These are phyloP conservation scores for Drosophila teissieri DNA, from an alignment of 1,140 invertebrate genomes.

Conservation along the genomic window DNA sequence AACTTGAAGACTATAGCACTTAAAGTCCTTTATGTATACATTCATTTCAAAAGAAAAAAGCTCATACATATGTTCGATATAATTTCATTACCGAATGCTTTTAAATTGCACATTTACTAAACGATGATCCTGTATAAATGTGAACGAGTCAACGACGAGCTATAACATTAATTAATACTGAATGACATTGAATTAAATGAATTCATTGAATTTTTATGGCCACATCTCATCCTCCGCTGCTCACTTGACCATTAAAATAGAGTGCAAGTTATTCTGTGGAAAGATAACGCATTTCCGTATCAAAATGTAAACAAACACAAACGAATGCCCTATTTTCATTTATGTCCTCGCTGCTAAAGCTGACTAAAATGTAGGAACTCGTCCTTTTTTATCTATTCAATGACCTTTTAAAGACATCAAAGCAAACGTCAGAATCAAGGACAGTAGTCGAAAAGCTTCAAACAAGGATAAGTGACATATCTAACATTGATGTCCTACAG, in stretches of 20 bases:
- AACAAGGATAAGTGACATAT: conserved; percentile 17
- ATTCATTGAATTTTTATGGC: conserved; percentile 24
- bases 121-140: conserved; percentile 5
- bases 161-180: conserved; percentile 11
- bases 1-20: background rate
- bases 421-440: conserved; percentile 26
- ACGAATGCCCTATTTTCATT: background rate
- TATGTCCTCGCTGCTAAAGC: background rate
- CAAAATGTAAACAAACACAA: background rate
- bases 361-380: background rate
- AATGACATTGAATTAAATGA: conserved; percentile 23
- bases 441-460: background rate
- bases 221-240: background rate
- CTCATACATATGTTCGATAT: background rate
- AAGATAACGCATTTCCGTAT: background rate
- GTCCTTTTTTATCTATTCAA: background rate
- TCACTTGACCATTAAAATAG: background rate
- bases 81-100: conserved; percentile 3
- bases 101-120: conserved; percentile 3
- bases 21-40: background rate
- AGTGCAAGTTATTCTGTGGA: background rate
- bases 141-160: background rate
- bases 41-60: background rate
- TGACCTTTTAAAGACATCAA: conserved; percentile 31
- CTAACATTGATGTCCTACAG: conserved; percentile 2